Evolutionary conservation across 2,888 invertebrate species (phyloP).

Genomic region (Cephus runcator): DNA sequence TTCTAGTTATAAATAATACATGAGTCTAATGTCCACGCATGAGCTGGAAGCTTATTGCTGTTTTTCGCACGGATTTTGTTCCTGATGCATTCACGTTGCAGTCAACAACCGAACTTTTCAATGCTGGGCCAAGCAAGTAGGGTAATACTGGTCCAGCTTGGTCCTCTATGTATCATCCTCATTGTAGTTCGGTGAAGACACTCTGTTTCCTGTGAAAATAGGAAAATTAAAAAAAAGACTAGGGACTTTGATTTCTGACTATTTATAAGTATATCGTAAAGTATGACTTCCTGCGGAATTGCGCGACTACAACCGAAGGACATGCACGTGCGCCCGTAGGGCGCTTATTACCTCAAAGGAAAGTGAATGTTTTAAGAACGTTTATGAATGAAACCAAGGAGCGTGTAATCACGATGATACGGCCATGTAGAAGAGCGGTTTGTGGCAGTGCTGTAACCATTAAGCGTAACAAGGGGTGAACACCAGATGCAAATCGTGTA

Average conservation of each 20-base stretch:
- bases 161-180: neutral
- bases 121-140: neutral
- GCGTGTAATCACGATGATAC: constrained; percentile 19
- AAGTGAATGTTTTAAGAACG: constrained; percentile 6
- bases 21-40: neutral
- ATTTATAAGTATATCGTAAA: neutral
- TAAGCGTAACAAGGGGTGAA: neutral
- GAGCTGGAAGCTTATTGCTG: neutral
- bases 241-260: neutral
- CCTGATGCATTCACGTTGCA: neutral
- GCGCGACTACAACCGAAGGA: neutral
- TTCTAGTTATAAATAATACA: constrained; percentile 2
- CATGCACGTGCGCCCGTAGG: constrained; percentile 5
- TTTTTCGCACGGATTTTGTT: neutral
- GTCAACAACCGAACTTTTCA: neutral
- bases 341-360: constrained; percentile 2
- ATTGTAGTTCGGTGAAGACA: neutral
- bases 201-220: neutral
- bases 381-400: constrained; percentile 17
- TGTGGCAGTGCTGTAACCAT: neutral
- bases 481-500: neutral
- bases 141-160: neutral
- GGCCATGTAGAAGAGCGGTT: neutral
- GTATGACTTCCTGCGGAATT: neutral
- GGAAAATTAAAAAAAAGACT: neutral